Conservation (phyloP, 2,888 invertebrate genomes). For the Ectemnius cavifrons region DNA sequence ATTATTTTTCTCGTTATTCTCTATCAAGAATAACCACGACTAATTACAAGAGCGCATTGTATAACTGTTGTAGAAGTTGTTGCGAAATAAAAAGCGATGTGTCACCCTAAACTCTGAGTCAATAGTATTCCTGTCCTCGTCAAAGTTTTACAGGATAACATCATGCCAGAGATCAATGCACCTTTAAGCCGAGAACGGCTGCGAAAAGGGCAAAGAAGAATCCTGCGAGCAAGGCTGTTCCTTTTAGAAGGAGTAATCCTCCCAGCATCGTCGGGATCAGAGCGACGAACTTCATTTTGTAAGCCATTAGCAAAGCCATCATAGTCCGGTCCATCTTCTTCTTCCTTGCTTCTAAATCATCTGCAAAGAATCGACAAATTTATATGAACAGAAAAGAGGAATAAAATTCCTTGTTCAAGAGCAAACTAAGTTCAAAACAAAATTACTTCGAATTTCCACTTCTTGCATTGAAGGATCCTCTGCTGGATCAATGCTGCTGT, state of each 20-base stretch:
- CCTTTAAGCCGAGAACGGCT: slow-evolving; percentile 87
- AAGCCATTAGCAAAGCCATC: slow-evolving; percentile 88
- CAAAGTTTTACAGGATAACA: slow-evolving; percentile 1
- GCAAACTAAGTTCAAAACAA: neutral
- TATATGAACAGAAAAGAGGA: neutral
- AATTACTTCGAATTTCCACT: neutral
- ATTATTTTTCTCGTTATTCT: too few relatives aligned
- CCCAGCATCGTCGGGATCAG: slow-evolving; percentile 88
- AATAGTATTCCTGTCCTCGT: neutral
- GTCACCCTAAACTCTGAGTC: slow-evolving; percentile 22
- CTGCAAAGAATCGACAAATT: slow-evolving; percentile 46
- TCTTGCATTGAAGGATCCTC: neutral
- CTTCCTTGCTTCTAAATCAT: slow-evolving; percentile 53
- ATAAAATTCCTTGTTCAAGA: neutral
- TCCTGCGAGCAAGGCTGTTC: slow-evolving; percentile 89
- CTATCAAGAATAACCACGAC: neutral
- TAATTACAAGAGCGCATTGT: neutral
- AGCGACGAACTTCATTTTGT: slow-evolving; percentile 90
- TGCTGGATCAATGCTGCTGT: neutral
- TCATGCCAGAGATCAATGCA: slow-evolving; percentile 40
- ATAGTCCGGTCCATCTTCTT: slow-evolving; percentile 84
- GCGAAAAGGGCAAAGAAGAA: slow-evolving; percentile 93
- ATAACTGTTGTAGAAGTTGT: slow-evolving; percentile 25
- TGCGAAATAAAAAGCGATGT: slow-evolving; percentile 55
- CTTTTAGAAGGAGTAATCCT: slow-evolving; percentile 84